phyloP scores from a whole-genome alignment of 2,797 vertebrate genomes.

The Ptychobarbus kaznakovi region DNA sequence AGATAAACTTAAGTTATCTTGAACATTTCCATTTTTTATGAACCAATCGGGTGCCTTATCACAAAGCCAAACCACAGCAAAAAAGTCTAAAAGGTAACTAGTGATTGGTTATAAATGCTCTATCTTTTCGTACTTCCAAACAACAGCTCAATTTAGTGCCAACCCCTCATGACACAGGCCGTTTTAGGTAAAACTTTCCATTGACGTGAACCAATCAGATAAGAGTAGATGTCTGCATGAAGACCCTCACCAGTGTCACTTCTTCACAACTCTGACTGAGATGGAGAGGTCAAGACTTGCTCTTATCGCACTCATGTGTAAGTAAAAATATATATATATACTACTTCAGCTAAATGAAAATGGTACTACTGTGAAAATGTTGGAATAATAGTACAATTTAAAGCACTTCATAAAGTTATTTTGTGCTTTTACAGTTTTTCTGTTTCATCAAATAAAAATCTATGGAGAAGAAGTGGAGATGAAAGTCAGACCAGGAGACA shows the following conservation, averaged over 20 bases:
- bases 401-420: neutral
- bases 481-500: slow-evolving; percentile 54
- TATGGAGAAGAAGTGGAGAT: slow-evolving; percentile 13
- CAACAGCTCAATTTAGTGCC: neutral
- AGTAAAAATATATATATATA: neutral
- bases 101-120: neutral
- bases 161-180: neutral
- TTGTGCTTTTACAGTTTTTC: neutral
- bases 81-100: neutral
- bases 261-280: neutral
- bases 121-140: neutral
- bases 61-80: neutral
- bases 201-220: slow-evolving; percentile 39
- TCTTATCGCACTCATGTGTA: slow-evolving; percentile 11
- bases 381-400: neutral
- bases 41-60: neutral
- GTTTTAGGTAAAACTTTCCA: slow-evolving; percentile 19
- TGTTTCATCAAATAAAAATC: neutral
- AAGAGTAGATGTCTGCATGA: neutral
- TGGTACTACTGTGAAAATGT: neutral
- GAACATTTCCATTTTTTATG: neutral
- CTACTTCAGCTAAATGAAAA: neutral
- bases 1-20: neutral
- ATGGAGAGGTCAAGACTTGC: slow-evolving; percentile 43
- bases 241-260: neutral